phyloP scores from a whole-genome alignment of 2,888 invertebrate genomes.

The Sialis lutaria region DNA sequence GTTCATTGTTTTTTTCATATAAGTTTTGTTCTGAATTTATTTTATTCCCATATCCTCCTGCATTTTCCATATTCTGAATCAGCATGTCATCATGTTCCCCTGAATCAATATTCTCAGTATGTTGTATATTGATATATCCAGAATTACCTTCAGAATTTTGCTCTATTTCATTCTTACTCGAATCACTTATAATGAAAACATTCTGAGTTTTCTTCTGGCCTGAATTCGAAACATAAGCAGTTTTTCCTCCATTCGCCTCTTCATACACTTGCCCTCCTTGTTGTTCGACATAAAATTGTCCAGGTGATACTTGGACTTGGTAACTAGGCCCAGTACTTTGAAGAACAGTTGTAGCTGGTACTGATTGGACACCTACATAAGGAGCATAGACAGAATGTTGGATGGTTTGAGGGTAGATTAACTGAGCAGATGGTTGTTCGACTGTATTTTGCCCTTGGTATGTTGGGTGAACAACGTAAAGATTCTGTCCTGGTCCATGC shows the following conservation, averaged over 20 bases:
- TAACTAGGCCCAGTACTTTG: neutral
- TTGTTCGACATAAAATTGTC: neutral
- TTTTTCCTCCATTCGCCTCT: no score
- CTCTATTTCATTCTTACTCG: neutral
- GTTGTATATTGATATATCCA: neutral
- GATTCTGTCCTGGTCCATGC: no score
- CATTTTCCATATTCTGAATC: conserved; percentile 5
- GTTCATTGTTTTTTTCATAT: neutral
- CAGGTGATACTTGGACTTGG: neutral
- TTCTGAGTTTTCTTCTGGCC: neutral
- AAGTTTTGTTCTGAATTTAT: conserved; percentile 11
- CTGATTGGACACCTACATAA: neutral
- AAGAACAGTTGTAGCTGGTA: neutral
- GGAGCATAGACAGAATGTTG: neutral
- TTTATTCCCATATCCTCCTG: conserved; percentile 21
- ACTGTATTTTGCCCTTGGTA: conserved; percentile 9
- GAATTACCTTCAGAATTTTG: neutral
- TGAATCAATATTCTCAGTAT: neutral
- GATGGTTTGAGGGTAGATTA: conserved; percentile 10
- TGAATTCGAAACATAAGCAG: no score
- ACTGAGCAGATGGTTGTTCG: conserved; percentile 14
- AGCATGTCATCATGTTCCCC: neutral
- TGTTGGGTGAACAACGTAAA: no score
- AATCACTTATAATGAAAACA: neutral
- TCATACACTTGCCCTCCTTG: no score